phyloP scores from a whole-genome alignment of 1,140 invertebrate genomes.

The Notospermus geniculatus region DNA sequence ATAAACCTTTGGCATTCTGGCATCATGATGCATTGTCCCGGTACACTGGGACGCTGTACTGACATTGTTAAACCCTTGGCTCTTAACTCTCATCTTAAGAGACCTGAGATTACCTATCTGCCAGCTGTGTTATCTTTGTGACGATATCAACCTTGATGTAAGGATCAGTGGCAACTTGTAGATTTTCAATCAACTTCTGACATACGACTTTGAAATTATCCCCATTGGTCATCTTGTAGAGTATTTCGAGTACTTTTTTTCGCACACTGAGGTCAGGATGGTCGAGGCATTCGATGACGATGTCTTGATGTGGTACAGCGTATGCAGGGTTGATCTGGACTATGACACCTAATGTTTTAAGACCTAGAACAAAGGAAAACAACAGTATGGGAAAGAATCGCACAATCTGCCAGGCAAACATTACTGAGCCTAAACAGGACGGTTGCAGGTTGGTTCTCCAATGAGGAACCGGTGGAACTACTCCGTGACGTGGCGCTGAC shows the following conservation, averaged over 20 bases:
- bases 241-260: slow-evolving; percentile 29
- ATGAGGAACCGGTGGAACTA: too few relatives aligned
- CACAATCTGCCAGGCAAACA: too few relatives aligned
- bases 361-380: slow-evolving; percentile 22
- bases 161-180: slow-evolving; percentile 17
- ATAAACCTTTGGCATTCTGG: too few relatives aligned
- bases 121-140: slow-evolving; percentile 1
- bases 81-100: background rate
- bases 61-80: background rate
- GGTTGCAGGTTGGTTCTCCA: too few relatives aligned
- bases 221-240: slow-evolving; percentile 40
- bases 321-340: slow-evolving; percentile 25
- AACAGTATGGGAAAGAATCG: background rate
- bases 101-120: slow-evolving; percentile 12
- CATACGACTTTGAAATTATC: slow-evolving; percentile 41
- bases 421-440: too few relatives aligned
- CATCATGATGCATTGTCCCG: too few relatives aligned
- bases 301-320: slow-evolving; percentile 37
- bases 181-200: slow-evolving; percentile 36
- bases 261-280: slow-evolving; percentile 37
- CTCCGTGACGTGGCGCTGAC: too few relatives aligned
- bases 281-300: slow-evolving; percentile 39
- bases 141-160: slow-evolving; percentile 9
- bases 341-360: slow-evolving; percentile 31
- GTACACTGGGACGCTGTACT: background rate